Percentiles rank a stretch among this genome's conserved stretches.
These are phyloP conservation scores for Pemphigus obesinymphae DNA, from an alignment of 1,140 invertebrate genomes.

Conservation along the genomic window DNA sequence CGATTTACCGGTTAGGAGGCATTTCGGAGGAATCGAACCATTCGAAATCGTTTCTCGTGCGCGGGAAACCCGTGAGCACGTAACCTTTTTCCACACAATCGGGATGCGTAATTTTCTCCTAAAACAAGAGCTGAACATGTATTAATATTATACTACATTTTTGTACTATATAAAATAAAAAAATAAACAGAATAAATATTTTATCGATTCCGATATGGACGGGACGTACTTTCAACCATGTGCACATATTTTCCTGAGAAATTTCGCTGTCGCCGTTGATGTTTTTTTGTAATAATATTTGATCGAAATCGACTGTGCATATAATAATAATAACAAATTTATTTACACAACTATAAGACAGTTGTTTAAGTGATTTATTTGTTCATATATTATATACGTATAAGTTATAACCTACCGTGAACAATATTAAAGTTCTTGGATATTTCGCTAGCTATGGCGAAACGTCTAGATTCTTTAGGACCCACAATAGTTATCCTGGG, in stretches of 20 bases:
- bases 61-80: constrained; percentile 9
- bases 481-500: neutral
- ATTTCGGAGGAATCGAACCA: constrained; percentile 11
- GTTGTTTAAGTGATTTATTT: no score
- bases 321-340: neutral
- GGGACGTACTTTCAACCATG: neutral
- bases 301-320: neutral
- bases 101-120: neutral
- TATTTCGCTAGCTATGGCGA: neutral
- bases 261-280: neutral
- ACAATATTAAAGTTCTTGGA: neutral
- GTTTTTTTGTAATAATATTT: neutral
- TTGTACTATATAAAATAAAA: no score
- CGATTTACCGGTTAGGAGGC: constrained; percentile 22
- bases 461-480: neutral
- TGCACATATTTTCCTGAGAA: neutral
- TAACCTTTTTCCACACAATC: constrained; percentile 16
- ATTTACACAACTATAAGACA: neutral
- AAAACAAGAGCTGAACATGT: neutral
- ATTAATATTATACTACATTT: no score
- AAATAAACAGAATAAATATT: no score
- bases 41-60: neutral
- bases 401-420: neutral
- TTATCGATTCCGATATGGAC: no score
- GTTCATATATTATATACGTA: neutral